Conservation (phyloP, 1,140 invertebrate genomes). For the Drosophila leontia region DNA sequence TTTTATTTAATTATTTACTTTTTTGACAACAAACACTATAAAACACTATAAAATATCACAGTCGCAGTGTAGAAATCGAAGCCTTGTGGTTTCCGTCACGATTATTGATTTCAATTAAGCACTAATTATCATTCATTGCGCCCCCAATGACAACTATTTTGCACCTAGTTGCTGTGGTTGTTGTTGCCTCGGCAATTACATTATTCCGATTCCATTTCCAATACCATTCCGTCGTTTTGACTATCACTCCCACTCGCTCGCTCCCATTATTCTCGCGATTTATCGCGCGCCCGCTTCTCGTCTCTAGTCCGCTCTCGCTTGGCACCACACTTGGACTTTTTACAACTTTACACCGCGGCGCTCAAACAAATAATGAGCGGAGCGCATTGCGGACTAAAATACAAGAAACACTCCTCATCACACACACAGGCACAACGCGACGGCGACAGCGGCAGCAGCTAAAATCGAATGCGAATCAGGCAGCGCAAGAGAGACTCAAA, state of each 20-base stretch:
- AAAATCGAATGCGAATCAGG: conserved; percentile 81
- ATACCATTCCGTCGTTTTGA: conserved; percentile 46
- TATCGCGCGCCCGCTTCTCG: conserved; percentile 39
- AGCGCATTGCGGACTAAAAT: conserved; percentile 82
- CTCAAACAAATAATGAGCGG: conserved; percentile 85
- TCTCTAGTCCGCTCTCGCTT: conserved; percentile 31
- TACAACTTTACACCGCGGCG: conserved; percentile 85
- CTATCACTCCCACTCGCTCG: conserved; percentile 72
- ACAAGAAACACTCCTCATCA: conserved; percentile 80
- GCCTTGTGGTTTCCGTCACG: conserved; percentile 66
- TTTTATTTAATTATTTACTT: conserved; percentile 36
- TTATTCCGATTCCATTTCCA: conserved; percentile 73
- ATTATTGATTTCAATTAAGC: conserved; percentile 83
- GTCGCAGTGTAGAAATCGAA: conserved; percentile 56
- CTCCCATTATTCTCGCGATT: conserved; percentile 41
- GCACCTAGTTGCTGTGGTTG: conserved; percentile 57
- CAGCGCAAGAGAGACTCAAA: conserved; percentile 61
- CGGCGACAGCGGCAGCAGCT: conserved; percentile 57
- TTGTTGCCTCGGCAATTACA: conserved; percentile 75
- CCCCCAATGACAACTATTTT: conserved; percentile 57
- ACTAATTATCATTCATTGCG: conserved; percentile 78
- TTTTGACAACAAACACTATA: conserved; percentile 9
- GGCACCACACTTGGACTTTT: conserved; percentile 76
- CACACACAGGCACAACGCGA: conserved; percentile 54
- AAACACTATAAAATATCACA: conserved; percentile 45